Evolutionary conservation across 2,113 vertebrate species (phyloP).

Genomic region (Myxocyprinus asiaticus): DNA sequence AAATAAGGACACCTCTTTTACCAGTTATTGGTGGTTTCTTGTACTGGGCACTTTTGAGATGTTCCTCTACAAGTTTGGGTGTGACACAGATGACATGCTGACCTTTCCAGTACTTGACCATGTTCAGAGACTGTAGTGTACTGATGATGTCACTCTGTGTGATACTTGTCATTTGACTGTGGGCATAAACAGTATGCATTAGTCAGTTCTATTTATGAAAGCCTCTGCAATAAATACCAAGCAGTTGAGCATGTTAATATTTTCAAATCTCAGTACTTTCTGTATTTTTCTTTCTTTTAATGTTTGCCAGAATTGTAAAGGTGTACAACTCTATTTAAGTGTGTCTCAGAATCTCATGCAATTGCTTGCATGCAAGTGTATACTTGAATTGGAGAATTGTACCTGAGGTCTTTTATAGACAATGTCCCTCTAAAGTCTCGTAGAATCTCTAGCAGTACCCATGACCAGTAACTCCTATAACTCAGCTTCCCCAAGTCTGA

Average conservation of each 20-base stretch:
- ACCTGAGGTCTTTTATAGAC: slow-evolving; percentile 95
- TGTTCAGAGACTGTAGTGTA: slow-evolving; percentile 93
- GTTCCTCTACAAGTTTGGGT: slow-evolving; percentile 93
- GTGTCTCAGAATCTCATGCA: neutral
- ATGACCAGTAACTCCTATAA: slow-evolving; percentile 96
- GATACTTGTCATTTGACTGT: slow-evolving; percentile 95
- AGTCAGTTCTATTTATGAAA: neutral
- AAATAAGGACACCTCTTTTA: slow-evolving; percentile 45
- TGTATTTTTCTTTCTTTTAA: too few relatives aligned
- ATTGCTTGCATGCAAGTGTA: neutral
- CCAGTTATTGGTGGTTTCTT: slow-evolving; percentile 95
- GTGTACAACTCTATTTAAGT: neutral
- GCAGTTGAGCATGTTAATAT: neutral
- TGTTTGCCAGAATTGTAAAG: neutral
- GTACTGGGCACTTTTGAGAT: slow-evolving; percentile 95
- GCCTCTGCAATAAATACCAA: neutral
- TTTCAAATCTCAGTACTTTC: neutral
- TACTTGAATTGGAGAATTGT: neutral
- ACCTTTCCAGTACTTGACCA: slow-evolving; percentile 98
- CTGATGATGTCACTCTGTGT: slow-evolving; percentile 97
- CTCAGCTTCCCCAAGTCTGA: slow-evolving; percentile 94
- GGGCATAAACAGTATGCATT: neutral
- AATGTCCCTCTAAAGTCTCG: slow-evolving; percentile 89
- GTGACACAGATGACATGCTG: slow-evolving; percentile 97
- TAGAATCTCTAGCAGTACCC: slow-evolving; percentile 92